Percentiles rank a stretch among this genome's conserved stretches.
Evolutionary conservation across 2,113 vertebrate genomes (phyloP).

Genomic region (Leucopsar rothschildi): DNA sequence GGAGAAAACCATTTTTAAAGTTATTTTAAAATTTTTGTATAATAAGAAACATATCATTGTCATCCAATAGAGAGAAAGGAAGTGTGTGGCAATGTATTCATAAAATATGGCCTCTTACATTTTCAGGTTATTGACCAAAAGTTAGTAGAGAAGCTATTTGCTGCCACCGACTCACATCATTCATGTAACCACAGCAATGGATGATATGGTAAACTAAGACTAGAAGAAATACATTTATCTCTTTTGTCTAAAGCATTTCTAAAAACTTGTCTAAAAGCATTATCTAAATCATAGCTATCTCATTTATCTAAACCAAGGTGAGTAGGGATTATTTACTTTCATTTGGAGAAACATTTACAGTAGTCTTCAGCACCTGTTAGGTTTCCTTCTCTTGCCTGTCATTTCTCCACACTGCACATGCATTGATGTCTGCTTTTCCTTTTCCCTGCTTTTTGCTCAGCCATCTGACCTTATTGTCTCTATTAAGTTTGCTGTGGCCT

Average conservation of each 20-base stretch:
- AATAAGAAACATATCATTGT: neutral
- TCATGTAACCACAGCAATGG: neutral
- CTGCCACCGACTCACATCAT: neutral
- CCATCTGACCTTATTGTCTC: neutral
- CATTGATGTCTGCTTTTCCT: neutral
- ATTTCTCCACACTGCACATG: neutral
- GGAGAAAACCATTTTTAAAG: neutral
- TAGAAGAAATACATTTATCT: neutral
- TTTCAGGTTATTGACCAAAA: neutral
- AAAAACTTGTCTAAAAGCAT: neutral
- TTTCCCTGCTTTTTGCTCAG: neutral
- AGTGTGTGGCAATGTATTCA: neutral
- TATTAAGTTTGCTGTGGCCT: neutral
- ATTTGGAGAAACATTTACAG: neutral
- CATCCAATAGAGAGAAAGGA: neutral
- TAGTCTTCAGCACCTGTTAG: neutral
- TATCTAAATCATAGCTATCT: neutral
- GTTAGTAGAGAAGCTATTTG: neutral
- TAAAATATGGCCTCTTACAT: neutral
- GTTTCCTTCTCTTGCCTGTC: neutral
- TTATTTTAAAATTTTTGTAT: neutral
- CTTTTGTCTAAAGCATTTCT: neutral
- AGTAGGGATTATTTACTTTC: neutral
- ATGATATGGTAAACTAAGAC: neutral
- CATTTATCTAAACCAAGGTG: neutral